Evolutionary conservation across 2,888 invertebrate species (phyloP).

Genomic region (Quadriops clusia): DNA sequence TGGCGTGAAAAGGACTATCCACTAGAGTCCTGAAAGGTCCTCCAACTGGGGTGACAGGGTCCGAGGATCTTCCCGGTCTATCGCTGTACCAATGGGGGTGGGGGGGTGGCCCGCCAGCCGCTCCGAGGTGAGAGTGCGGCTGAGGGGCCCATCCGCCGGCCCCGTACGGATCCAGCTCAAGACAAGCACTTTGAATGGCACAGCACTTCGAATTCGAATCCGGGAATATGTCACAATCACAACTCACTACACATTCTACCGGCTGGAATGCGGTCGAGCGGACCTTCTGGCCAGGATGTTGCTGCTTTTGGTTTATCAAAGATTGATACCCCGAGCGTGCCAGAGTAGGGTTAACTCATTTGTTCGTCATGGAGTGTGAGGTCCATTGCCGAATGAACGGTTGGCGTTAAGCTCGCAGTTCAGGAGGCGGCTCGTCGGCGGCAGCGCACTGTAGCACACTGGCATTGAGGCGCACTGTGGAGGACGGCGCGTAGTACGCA

Average conservation of each 20-base stretch:
- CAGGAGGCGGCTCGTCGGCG: conserved; percentile 9
- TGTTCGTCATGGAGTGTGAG: too few relatives aligned
- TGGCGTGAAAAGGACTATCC: conserved; percentile 40
- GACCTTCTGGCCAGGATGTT: too few relatives aligned
- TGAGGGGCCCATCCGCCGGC: conserved; percentile 35
- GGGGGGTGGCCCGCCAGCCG: conserved; percentile 24
- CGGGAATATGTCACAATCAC: conserved; percentile 1
- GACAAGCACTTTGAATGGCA: conserved; percentile 13
- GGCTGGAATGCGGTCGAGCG: too few relatives aligned
- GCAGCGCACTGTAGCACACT: conserved; percentile 19
- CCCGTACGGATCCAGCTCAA: conserved; percentile 40
- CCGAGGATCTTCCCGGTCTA: conserved; percentile 35
- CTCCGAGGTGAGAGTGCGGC: conserved; percentile 25
- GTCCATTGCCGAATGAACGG: neutral
- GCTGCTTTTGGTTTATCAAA: too few relatives aligned
- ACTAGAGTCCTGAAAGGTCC: conserved; percentile 36
- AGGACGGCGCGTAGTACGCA: too few relatives aligned
- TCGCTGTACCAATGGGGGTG: conserved; percentile 30
- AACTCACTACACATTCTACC: too few relatives aligned
- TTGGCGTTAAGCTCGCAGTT: neutral
- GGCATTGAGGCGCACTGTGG: conserved; percentile 16
- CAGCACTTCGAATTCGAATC: conserved; percentile 8
- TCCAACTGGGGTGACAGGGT: conserved; percentile 41
- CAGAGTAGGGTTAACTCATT: too few relatives aligned
- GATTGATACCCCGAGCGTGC: too few relatives aligned